These are phyloP conservation scores for Tipula helvola DNA, from an alignment of 2,888 invertebrate species.

Conservation along the genomic window DNA sequence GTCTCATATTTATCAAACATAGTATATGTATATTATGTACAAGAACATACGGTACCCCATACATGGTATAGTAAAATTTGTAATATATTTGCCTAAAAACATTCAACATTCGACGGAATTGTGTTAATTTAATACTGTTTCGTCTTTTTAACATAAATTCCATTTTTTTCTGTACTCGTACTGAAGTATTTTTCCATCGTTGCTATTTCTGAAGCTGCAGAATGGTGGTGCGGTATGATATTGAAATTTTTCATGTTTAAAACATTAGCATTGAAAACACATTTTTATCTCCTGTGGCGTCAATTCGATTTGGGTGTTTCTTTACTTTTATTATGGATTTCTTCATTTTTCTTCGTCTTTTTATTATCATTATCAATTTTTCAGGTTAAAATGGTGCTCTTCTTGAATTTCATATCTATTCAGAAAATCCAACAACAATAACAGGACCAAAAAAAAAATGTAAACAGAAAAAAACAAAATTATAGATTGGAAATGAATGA, in stretches of 20 bases:
- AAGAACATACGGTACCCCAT: neutral
- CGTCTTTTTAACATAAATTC: neutral
- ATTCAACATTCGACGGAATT: neutral
- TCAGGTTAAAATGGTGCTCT: neutral
- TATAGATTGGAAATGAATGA: neutral
- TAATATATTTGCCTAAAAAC: neutral
- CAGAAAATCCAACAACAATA: neutral
- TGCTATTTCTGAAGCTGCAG: neutral
- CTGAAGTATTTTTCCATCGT: neutral
- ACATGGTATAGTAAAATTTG: neutral
- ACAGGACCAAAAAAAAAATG: neutral
- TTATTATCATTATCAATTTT: neutral
- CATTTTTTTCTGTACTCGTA: neutral
- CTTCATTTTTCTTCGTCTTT: neutral
- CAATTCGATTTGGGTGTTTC: constrained; percentile 9
- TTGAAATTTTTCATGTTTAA: neutral
- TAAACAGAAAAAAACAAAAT: neutral
- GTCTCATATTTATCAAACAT: neutral
- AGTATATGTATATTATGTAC: neutral
- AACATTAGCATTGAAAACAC: neutral
- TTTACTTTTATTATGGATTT: neutral
- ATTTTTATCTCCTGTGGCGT: constrained; percentile 8
- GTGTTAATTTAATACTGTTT: neutral
- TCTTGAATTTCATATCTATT: neutral
- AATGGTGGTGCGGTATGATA: neutral